Evolutionary conservation across 2,888 invertebrate species (phyloP).

Genomic region (Chorisops tibialis): DNA sequence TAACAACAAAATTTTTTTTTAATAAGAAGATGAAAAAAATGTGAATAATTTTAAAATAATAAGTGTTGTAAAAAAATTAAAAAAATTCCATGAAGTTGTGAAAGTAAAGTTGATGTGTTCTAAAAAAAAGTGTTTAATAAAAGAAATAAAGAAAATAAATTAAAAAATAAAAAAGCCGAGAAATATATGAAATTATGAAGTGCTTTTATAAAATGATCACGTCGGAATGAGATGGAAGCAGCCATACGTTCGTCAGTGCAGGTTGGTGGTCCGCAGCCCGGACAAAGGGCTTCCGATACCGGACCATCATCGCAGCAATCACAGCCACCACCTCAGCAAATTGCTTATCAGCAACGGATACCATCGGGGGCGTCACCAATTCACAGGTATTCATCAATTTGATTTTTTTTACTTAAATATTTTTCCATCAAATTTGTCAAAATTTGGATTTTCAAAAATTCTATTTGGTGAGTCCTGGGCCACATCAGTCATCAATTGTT

Average conservation of each 20-base stretch:
- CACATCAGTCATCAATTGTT: too few species aligned
- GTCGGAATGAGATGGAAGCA: constrained; percentile 56
- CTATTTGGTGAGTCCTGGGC: too few species aligned
- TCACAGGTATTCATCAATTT: constrained; percentile 45
- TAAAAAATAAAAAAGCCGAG: constrained; percentile 7
- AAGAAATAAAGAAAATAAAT: constrained; percentile 6
- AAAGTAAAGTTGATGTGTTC: constrained; percentile 5
- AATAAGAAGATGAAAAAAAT: constrained; percentile 6
- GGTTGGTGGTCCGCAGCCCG: constrained; percentile 53
- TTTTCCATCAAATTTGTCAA: too few species aligned
- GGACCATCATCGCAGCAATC: constrained; percentile 43
- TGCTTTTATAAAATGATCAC: constrained; percentile 39
- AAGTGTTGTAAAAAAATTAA: neutral
- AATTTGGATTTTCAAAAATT: too few species aligned
- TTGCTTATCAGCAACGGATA: constrained; percentile 51
- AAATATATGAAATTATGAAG: constrained; percentile 27
- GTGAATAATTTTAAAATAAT: constrained; percentile 7
- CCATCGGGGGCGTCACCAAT: constrained; percentile 51
- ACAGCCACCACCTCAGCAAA: constrained; percentile 36
- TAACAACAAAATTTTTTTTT: neutral
- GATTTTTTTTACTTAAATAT: neutral
- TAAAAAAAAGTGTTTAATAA: neutral
- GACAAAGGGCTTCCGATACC: constrained; percentile 43
- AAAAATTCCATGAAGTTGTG: neutral
- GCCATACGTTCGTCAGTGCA: constrained; percentile 54